These are phyloP conservation scores for Nansenia antarctica DNA, from an alignment of 2,113 vertebrate genomes.

Conservation along the genomic window DNA sequence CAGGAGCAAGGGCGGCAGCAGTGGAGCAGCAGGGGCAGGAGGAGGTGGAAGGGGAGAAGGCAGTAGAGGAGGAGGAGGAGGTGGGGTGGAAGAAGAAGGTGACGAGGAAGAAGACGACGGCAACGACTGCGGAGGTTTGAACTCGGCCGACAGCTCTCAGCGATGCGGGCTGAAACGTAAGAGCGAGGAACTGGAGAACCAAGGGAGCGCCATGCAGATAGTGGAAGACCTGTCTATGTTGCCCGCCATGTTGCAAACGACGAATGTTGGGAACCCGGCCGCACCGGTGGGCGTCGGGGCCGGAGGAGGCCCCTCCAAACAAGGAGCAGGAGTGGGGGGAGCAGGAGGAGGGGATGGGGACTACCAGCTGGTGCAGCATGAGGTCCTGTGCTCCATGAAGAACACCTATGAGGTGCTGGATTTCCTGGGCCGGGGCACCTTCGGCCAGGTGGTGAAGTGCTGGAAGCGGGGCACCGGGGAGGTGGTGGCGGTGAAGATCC, in stretches of 20 bases:
- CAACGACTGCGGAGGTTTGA: conserved; percentile 75
- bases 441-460: conserved; percentile 98
- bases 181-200: conserved; percentile 92
- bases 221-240: conserved; percentile 95
- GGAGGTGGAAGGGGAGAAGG: conserved; percentile 76
- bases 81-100: conserved; percentile 44
- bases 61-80: conserved; percentile 61
- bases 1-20: conserved; percentile 70
- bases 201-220: conserved; percentile 93
- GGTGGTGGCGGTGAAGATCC: conserved; percentile 95
- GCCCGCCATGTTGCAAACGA: conserved; percentile 96
- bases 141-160: conserved; percentile 85
- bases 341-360: conserved; percentile 85
- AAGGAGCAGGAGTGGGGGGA: conserved; percentile 83
- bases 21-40: conserved; percentile 74
- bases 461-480: conserved; percentile 97
- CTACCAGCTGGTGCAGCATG: conserved; percentile 97
- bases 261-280: conserved; percentile 85
- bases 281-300: conserved; percentile 70
- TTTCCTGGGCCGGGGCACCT: conserved; percentile 96
- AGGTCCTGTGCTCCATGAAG: conserved; percentile 95
- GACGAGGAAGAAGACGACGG: conserved; percentile 64
- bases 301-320: conserved; percentile 78
- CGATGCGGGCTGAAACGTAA: conserved; percentile 99
- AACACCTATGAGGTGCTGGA: conserved; percentile 98